Evolutionary conservation across 2,113 vertebrate species (phyloP), one percentile per base, ranked within the genome.

Genomic region (Callochromis pleurospilus): DNA sequence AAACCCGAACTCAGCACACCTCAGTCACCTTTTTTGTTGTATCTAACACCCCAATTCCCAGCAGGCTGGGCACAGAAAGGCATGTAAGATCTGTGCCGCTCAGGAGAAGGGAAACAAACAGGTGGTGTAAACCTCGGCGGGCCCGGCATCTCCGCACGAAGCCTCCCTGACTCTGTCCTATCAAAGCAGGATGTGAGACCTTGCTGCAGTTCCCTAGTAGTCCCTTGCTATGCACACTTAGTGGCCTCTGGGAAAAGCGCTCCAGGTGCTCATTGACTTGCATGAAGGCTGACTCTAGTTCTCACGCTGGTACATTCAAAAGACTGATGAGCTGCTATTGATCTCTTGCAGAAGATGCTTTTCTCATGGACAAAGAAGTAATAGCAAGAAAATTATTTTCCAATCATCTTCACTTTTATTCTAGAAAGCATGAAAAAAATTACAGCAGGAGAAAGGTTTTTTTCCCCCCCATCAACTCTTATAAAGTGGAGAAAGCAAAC

Each of bases 191-290:
- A 93, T 93, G 91, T 82, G 90, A 92, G 94, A 94, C 94, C 94
- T 92, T 79, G 92, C 89, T 86, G 87, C 92, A 54, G 83, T 86
- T 91, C 83, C 77, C 86, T 84, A 83, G 89, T 91, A 94, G 89
- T 95, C 93, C 93, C 93, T 90, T 81, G 92, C 94, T 87, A 85
- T 87, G 82, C 91, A 79, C 94, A 94, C 95, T 96, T 93, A 95
- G 87, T 31, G 80, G 94, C 95, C 93, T 94, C 93, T 95, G 94
- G 94, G 95, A 96, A 92, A 87, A 90, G 90, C 88, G 88, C 94
- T 96, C 94, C 96, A 96, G 95, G 96, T 96, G 96, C 95, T 96
- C 94, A 96, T 95, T 96, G 95, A 96, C 95, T 97, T 96, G 95
- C 96, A 96, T 95, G 95, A 96, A 95, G 95, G 90, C 92, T 88